Evolutionary conservation across 2,113 vertebrate species (phyloP).

Genomic region (Anarhynchus alexandrinus): DNA sequence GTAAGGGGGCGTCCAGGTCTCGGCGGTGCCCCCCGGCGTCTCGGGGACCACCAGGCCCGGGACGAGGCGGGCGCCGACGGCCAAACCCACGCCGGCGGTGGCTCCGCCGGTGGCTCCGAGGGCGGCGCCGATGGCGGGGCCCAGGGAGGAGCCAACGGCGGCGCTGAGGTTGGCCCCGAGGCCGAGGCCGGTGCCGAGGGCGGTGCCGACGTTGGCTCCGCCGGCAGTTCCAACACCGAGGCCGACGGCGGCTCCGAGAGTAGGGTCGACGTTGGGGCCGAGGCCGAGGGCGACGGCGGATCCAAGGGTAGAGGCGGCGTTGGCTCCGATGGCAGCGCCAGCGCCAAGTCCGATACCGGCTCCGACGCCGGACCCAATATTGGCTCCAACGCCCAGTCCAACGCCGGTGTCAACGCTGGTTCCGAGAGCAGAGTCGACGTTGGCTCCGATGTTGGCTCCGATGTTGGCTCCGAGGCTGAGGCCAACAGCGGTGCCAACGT

Average conservation of each 20-base stretch:
- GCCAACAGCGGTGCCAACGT: not conserved
- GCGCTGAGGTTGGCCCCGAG: not conserved
- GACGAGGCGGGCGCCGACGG: fast-evolving
- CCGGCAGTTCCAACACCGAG: not conserved
- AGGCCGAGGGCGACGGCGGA: not conserved
- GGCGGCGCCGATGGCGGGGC: not conserved
- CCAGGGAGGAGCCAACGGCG: not conserved
- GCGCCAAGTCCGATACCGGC: not conserved
- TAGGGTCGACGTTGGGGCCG: not conserved
- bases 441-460: not conserved
- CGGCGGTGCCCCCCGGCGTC: not conserved
- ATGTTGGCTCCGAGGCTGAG: not conserved
- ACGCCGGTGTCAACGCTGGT: not conserved
- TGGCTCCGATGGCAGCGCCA: not conserved
- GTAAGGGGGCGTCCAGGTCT: not conserved
- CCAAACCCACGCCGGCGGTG: not conserved
- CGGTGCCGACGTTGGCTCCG: not conserved
- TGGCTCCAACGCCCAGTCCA: not conserved
- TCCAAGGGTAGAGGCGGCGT: not conserved
- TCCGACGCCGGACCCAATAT: not conserved
- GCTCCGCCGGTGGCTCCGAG: not conserved
- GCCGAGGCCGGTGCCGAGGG: not conserved
- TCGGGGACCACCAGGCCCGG: not conserved
- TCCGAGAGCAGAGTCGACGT: not conserved
- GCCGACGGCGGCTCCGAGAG: too few relatives aligned